These are phyloP conservation scores for Conchocele bisecta DNA, from an alignment of 2,888 invertebrate species.

Conservation along the genomic window DNA sequence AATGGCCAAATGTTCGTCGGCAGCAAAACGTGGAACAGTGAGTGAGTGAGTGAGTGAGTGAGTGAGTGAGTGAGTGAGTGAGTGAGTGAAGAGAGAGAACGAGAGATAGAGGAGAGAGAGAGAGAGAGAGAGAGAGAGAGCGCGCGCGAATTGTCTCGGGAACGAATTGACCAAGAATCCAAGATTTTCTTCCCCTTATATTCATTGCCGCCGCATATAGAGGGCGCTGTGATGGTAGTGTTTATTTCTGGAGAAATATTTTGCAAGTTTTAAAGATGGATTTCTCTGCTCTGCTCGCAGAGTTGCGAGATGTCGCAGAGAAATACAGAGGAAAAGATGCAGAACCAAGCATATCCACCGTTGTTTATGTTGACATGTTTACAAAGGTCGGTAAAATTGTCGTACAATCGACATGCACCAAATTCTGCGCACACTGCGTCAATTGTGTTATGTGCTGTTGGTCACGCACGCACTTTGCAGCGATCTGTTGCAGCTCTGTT, in stretches of 20 bases:
- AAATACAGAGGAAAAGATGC: slow-evolving; percentile 65
- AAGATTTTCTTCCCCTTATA: slow-evolving; percentile 29
- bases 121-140: too few relatives aligned
- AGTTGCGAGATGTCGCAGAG: slow-evolving; percentile 70
- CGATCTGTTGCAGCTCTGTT: too few relatives aligned
- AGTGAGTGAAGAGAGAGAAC: too few relatives aligned
- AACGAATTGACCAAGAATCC: slow-evolving; percentile 16
- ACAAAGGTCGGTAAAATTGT: slow-evolving; percentile 59
- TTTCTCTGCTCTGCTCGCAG: slow-evolving; percentile 69
- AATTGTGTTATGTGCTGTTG: slow-evolving; percentile 57
- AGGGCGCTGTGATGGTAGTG: slow-evolving; percentile 54
- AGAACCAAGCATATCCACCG: slow-evolving; percentile 62
- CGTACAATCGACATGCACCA: slow-evolving; percentile 46
- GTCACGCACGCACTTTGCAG: slow-evolving; percentile 68
- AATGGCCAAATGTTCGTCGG: too few relatives aligned
- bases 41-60: too few relatives aligned
- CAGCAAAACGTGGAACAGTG: too few relatives aligned
- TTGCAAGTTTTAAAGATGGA: slow-evolving; percentile 62
- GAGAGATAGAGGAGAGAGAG: too few relatives aligned
- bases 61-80: too few relatives aligned
- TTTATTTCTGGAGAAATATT: slow-evolving; percentile 68
- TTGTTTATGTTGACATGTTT: slow-evolving; percentile 69
- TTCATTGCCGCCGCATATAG: slow-evolving; percentile 17
- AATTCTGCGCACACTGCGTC: slow-evolving; percentile 36
- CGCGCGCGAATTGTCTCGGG: too few relatives aligned